A percentile compares a stretch with the other conserved stretches of the same genome.
phyloP scores from a whole-genome alignment of 2,888 invertebrate species.

The Xestia xanthographa region DNA sequence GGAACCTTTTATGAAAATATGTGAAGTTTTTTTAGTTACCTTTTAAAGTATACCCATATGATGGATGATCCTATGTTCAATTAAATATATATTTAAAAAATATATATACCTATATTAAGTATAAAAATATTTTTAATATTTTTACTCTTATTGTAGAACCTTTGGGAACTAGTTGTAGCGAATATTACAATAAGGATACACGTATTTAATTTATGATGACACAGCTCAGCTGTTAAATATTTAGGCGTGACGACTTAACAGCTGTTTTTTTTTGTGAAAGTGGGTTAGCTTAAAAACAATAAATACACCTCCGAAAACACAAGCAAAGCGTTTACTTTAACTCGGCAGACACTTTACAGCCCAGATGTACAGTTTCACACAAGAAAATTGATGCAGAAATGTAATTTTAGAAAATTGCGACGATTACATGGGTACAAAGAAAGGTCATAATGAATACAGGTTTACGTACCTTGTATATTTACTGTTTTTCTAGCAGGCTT shows the following conservation, averaged over 20 bases:
- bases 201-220: conserved; percentile 34
- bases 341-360: conserved; percentile 19
- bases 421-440: conserved; percentile 80
- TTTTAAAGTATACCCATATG: background rate
- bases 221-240: conserved; percentile 79
- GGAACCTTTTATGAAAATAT: background rate
- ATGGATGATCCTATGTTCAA: background rate
- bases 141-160: background rate
- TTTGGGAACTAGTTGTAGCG: background rate
- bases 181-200: background rate
- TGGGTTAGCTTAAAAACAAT: conserved; percentile 72
- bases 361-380: conserved; percentile 25
- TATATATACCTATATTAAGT: too few species aligned
- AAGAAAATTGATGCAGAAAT: conserved; percentile 58
- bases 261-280: conserved; percentile 84
- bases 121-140: background rate
- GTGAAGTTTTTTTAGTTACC: background rate
- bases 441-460: conserved; percentile 78
- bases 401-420: conserved; percentile 72
- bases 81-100: background rate
- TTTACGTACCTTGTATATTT: conserved; percentile 74
- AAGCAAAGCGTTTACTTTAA: conserved; percentile 50
- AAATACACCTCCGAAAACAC: conserved; percentile 36
- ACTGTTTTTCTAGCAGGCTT: conserved; percentile 50
- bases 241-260: conserved; percentile 84